These are phyloP conservation scores for Dexiosoma caninum DNA, from an alignment of 2,888 invertebrate genomes.

Conservation along the genomic window DNA sequence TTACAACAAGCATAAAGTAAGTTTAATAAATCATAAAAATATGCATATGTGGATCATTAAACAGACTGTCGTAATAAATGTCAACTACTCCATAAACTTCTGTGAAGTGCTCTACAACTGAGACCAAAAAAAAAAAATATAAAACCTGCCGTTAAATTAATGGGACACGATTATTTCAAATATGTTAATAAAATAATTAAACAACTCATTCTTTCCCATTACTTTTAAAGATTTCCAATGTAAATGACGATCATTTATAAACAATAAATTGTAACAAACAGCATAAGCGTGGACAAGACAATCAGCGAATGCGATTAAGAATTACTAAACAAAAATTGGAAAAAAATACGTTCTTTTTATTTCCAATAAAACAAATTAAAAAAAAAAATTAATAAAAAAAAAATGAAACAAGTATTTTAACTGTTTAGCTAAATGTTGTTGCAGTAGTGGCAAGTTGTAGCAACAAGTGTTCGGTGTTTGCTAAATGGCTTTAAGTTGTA, in stretches of 20 bases:
- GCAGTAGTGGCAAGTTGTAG: conserved; percentile 25
- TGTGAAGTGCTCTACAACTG: conserved; percentile 7
- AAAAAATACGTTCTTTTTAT: not conserved
- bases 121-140: no score
- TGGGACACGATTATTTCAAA: conserved; percentile 32
- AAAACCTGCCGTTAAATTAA: conserved; percentile 15
- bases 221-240: conserved; percentile 2
- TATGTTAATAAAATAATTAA: conserved; percentile 50
- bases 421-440: conserved; percentile 38
- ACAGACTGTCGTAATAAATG: conserved; percentile 36
- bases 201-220: not conserved
- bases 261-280: conserved; percentile 56
- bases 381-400: not conserved
- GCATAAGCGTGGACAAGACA: conserved; percentile 62
- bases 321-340: no score
- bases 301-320: conserved; percentile 43
- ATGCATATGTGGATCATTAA: conserved; percentile 26
- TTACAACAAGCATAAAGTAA: no score
- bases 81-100: conserved; percentile 19
- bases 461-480: conserved; percentile 58
- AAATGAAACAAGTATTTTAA: conserved; percentile 53
- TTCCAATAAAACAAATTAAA: not conserved
- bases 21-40: conserved; percentile 12
- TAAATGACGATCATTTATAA: conserved; percentile 38
- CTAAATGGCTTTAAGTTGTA: conserved; percentile 35